Base-by-base conservation (phyloP, 2,888 invertebrate genomes). In the Blera fallax region DNA sequence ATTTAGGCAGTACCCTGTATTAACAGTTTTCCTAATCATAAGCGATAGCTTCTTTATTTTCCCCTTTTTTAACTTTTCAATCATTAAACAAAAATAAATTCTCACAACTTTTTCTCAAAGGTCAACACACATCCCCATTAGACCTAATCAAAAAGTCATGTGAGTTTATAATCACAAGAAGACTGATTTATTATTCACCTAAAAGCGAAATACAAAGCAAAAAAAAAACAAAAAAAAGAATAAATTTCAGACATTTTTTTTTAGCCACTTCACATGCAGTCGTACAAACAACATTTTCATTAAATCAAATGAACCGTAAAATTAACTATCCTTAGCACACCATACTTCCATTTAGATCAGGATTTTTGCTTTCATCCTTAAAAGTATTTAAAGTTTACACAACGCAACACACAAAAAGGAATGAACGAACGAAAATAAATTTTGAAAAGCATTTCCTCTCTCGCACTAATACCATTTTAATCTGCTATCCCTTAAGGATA, bases 281-380 rank as follows among this genome's bases (percentile, higher is more conserved):
- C 11, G 18, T 16, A 18, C n/a, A 64, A 21, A 18, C n/a, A 64
- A 21, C 1, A 14, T 32, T 14, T 67, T 50, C 34, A 67, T 67
- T 24, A 52, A 50, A 58, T 21, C 58, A 45, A 77, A 69, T 69
- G 67, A 77, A 69, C 50, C 67, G 67, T 29, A 77, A 77, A 77
- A 77, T 77, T 58, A 77, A 60, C 67, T 77, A 69, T 69, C 77
- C 58, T 45, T 21, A 56, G 18, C 58, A 67, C 62, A 40, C 64
- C 52, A 32, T 24, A 40, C 21, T 10, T 32, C 29, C 18, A 40
- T 32, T 4, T 16, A 56, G 11, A 16, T 24, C 54, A 34, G 43
- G 37, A 34, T 11, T 40, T 54, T 10, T 54, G 6, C 52, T 64
- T 56, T 56, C 16, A 43, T 43, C 54, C 14, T 24, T 21, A 11